Percentiles rank a stretch among this genome's conserved stretches.
These are phyloP conservation scores for Ephestia elutella DNA, from an alignment of 1,140 invertebrate genomes.

Conservation along the genomic window DNA sequence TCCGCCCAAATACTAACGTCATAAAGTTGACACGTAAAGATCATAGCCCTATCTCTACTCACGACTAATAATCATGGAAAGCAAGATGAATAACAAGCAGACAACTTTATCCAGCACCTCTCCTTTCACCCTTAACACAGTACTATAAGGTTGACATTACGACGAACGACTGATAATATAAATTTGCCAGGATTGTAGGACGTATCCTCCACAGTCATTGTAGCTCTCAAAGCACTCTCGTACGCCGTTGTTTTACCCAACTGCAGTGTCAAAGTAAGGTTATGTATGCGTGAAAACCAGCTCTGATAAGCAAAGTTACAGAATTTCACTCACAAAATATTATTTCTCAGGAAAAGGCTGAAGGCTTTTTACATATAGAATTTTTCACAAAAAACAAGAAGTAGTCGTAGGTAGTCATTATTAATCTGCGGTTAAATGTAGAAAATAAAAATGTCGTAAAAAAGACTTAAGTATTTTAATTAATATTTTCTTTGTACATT, in stretches of 20 bases:
- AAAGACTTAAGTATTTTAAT: no score
- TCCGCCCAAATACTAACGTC: background rate
- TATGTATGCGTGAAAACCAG: constrained; percentile 5
- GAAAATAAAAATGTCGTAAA: no score
- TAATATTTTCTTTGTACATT: no score
- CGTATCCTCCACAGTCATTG: constrained; percentile 25
- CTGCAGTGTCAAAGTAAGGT: constrained; percentile 15
- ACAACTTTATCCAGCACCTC: background rate
- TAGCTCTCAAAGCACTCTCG: constrained; percentile 20
- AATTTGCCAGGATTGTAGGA: constrained; percentile 16
- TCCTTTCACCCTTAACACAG: constrained; percentile 7
- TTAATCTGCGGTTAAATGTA: no score
- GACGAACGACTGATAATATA: background rate
- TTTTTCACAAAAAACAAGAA: no score
- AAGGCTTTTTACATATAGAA: no score
- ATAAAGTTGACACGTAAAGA: background rate
- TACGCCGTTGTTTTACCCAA: background rate
- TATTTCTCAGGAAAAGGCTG: no score
- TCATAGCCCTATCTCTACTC: constrained; percentile 13
- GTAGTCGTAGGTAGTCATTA: no score
- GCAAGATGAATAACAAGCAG: constrained; percentile 24
- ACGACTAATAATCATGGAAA: constrained; percentile 25
- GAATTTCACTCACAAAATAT: background rate
- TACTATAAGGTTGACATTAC: constrained; percentile 10
- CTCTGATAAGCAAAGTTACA: background rate